A percentile compares a stretch with the other conserved stretches of the same genome.
Conservation (phyloP, 2,797 vertebrate species). For the Malacoctenus gilli region DNA sequence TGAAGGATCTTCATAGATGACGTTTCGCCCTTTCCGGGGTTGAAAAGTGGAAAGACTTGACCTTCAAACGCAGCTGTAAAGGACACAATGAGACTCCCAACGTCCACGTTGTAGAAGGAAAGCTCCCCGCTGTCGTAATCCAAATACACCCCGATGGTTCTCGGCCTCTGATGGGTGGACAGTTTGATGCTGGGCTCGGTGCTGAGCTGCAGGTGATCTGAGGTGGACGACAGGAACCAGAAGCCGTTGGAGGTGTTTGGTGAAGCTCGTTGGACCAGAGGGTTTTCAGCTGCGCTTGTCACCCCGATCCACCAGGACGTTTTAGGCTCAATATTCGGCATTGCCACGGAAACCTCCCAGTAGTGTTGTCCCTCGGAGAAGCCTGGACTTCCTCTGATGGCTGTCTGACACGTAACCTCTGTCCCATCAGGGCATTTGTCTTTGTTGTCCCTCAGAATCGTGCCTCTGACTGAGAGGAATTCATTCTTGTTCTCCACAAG, state of each 20-base stretch:
- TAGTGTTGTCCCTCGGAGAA: no score
- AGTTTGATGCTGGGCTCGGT: conserved; percentile 2
- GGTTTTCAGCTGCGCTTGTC: background rate
- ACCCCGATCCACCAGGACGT: conserved; percentile 74
- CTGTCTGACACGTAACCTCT: conserved; percentile 50
- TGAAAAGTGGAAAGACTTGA: conserved; percentile 70
- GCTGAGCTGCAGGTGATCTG: conserved; percentile 30
- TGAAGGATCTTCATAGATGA: conserved; percentile 28
- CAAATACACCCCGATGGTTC: conserved; percentile 65
- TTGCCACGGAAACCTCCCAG: no score
- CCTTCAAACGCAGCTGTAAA: conserved; percentile 24
- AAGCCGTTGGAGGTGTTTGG: conserved; percentile 33
- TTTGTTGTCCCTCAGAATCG: fast-evolving
- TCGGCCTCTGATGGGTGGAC: background rate
- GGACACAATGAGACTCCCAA: conserved; percentile 31
- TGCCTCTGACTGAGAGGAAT: fast-evolving
- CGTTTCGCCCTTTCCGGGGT: conserved; percentile 56
- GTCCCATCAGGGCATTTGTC: fast-evolving
- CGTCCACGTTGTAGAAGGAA: conserved; percentile 62
- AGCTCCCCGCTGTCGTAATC: conserved; percentile 42
- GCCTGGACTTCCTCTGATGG: conserved; percentile 41
- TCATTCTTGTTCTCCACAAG: no score
- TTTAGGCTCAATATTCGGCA: fast-evolving
- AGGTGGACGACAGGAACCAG: conserved; percentile 70
- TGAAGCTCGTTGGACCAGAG: fast-evolving